Percentiles rank a stretch among this genome's conserved stretches.
These are phyloP conservation scores for Prosopocoilus inquinatus DNA, from an alignment of 2,888 invertebrate species.

Conservation along the genomic window DNA sequence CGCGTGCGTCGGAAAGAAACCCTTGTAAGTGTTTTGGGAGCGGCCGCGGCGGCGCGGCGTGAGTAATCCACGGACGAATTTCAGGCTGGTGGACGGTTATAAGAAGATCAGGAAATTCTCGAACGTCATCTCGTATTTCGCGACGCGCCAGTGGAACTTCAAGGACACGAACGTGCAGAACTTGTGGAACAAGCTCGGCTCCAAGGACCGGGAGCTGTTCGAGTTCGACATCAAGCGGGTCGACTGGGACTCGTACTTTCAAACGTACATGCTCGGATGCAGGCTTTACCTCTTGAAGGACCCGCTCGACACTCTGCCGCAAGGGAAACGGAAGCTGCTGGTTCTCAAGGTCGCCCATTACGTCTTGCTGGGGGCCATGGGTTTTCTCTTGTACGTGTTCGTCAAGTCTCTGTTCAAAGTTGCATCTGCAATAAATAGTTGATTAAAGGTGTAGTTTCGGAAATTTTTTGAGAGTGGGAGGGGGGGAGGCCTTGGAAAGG, in stretches of 20 bases:
- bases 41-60: too few relatives aligned
- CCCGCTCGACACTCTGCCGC: constrained; percentile 69
- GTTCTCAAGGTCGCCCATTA: constrained; percentile 43
- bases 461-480: too few relatives aligned
- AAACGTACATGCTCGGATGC: constrained; percentile 68
- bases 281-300: constrained; percentile 79
- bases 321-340: constrained; percentile 59
- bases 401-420: not conserved
- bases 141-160: constrained; percentile 74
- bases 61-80: not conserved
- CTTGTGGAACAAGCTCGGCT: constrained; percentile 59
- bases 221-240: constrained; percentile 70
- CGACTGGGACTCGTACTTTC: constrained; percentile 74
- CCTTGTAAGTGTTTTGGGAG: constrained; percentile 54
- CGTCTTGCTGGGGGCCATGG: constrained; percentile 8
- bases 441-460: too few relatives aligned
- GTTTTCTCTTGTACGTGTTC: not conserved
- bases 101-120: constrained; percentile 72
- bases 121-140: constrained; percentile 75
- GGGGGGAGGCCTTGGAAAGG: too few relatives aligned
- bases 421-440: too few relatives aligned
- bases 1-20: constrained; percentile 57
- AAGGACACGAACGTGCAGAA: constrained; percentile 58
- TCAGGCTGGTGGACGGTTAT: constrained; percentile 73
- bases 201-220: constrained; percentile 52